phyloP scores from a whole-genome alignment of 2,113 vertebrate genomes.

The Telmatochromis brichardi region DNA sequence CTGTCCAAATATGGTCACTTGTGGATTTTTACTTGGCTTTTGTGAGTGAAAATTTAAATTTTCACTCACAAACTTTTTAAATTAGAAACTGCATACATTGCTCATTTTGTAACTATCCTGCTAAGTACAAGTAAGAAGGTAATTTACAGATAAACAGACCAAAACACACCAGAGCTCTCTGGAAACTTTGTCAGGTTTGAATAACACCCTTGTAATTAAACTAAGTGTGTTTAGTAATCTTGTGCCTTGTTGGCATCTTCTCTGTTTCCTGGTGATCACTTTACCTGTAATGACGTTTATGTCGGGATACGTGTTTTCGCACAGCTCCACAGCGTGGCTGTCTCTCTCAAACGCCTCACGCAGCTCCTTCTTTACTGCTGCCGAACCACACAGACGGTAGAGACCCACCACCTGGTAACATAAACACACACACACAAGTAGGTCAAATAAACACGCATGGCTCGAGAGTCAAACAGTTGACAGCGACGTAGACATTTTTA shows the following conservation, averaged over 20 bases:
- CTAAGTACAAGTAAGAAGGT: background rate
- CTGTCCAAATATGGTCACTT: background rate
- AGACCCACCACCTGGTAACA: conserved; percentile 87
- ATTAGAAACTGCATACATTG: background rate
- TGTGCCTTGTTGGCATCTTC: background rate
- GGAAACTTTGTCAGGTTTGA: background rate
- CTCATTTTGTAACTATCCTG: background rate
- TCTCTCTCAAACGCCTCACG: conserved; percentile 93
- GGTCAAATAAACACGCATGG: conserved; percentile 15
- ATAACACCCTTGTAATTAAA: background rate
- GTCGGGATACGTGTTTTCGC: conserved; percentile 89
- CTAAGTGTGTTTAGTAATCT: background rate
- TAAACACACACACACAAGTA: conserved; percentile 1
- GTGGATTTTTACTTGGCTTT: background rate
- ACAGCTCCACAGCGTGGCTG: conserved; percentile 81
- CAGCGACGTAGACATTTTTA: conserved; percentile 5
- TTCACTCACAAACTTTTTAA: background rate
- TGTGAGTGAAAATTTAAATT: background rate
- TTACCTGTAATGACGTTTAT: conserved; percentile 99
- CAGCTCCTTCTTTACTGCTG: conserved; percentile 95
- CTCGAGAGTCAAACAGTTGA: background rate
- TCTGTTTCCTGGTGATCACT: background rate
- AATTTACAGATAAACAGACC: background rate
- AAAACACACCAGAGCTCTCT: background rate
- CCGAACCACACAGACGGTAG: conserved; percentile 94